Conservation (phyloP, 2,113 vertebrate species). For the Anhinga anhinga region DNA sequence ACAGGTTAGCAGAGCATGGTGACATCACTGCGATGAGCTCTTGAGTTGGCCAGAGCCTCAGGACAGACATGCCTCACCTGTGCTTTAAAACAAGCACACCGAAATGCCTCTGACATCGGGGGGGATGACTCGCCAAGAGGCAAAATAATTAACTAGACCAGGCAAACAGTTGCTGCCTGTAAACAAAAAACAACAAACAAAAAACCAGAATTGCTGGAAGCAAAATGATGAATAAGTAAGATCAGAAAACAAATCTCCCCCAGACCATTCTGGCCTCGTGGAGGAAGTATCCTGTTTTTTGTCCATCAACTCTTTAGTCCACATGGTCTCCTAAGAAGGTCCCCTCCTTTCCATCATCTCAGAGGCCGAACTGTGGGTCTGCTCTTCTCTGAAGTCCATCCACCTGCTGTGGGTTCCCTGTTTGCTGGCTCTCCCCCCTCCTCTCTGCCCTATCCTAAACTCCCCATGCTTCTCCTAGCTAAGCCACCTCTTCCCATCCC, state of each 20-base stretch:
- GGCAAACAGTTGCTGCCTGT: neutral
- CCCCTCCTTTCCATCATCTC: neutral
- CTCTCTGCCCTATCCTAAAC: neutral
- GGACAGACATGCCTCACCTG: neutral
- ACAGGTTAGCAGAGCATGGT: neutral
- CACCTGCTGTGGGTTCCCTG: rapidly evolving
- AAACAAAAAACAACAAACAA: neutral
- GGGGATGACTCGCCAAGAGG: neutral
- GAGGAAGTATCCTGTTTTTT: neutral
- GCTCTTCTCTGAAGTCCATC: neutral
- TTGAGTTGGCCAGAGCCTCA: neutral
- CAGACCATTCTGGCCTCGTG: neutral
- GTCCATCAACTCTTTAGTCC: neutral
- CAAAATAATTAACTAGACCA: neutral
- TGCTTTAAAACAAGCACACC: neutral
- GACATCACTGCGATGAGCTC: neutral
- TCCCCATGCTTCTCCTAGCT: neutral
- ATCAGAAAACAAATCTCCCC: neutral
- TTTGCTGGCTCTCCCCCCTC: rapidly evolving
- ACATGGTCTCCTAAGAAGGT: neutral
- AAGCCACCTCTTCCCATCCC: neutral
- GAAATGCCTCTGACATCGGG: neutral
- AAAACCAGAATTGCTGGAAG: neutral
- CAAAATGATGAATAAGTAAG: neutral
- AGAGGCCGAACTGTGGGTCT: neutral